Conservation (phyloP, 2,888 invertebrate genomes). For the Pollenia amentaria region DNA sequence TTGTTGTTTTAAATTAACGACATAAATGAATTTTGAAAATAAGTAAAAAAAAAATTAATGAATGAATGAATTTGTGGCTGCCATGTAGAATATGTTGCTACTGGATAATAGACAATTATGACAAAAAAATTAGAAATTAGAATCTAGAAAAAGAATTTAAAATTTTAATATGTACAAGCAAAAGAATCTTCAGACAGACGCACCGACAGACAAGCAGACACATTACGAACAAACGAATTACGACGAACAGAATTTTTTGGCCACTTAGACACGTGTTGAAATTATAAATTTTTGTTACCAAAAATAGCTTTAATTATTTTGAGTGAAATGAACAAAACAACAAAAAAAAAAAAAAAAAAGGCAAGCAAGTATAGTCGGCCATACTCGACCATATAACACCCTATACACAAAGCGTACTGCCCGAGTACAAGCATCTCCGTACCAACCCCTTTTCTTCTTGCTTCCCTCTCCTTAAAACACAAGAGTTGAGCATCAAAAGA, state of each 20-base stretch:
- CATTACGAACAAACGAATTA: no score
- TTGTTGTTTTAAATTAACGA: constrained; percentile 55
- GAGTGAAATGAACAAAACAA: background rate
- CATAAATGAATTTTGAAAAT: constrained; percentile 47
- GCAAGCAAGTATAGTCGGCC: no score
- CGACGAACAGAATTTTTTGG: constrained; percentile 31
- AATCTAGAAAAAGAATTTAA: constrained; percentile 28
- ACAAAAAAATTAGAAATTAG: constrained; percentile 44
- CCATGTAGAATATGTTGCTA: background rate
- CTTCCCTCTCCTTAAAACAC: no score
- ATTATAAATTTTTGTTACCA: constrained; percentile 34
- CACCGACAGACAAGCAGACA: background rate
- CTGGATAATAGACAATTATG: constrained; percentile 29
- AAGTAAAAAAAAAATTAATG: constrained; percentile 22
- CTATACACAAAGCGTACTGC: no score
- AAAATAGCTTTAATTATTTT: constrained; percentile 53
- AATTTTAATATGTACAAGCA: background rate
- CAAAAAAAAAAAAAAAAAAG: no score
- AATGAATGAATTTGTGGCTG: constrained; percentile 8
- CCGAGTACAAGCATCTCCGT: no score
- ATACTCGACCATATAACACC: no score
- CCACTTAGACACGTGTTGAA: constrained; percentile 69
- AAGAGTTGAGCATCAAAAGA: no score
- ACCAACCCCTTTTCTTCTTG: no score
- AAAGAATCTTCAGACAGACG: background rate